A percentile compares a stretch with the other conserved stretches of the same genome.
These are phyloP conservation scores for Drosophila fulvimacula DNA, from an alignment of 2,888 invertebrate species.

Conservation along the genomic window DNA sequence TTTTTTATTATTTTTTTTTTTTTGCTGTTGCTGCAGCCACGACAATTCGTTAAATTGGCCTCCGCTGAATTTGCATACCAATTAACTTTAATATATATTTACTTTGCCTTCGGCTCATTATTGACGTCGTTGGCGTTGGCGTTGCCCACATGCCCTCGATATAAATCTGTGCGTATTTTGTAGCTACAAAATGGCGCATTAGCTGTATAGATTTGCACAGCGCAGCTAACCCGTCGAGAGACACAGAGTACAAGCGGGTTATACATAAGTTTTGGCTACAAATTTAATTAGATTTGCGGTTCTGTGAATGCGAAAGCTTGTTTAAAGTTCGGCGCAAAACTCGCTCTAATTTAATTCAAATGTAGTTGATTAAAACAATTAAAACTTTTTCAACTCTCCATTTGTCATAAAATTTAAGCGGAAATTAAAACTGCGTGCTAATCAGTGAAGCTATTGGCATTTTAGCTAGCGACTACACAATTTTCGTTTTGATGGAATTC, in stretches of 20 bases:
- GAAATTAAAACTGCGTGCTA: constrained; percentile 3
- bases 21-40: not conserved
- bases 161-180: constrained; percentile 48
- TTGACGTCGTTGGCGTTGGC: constrained; percentile 2
- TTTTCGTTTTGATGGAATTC: not conserved
- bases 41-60: constrained; percentile 49
- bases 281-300: constrained; percentile 58
- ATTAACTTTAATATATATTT: constrained; percentile 72
- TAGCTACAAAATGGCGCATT: constrained; percentile 44
- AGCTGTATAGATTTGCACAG: constrained; percentile 39
- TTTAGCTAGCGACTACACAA: not conserved
- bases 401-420: constrained; percentile 2
- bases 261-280: constrained; percentile 24
- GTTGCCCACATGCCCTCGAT: constrained; percentile 27
- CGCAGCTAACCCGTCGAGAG: constrained; percentile 6
- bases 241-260: not conserved
- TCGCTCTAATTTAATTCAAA: constrained; percentile 12
- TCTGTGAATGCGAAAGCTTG: constrained; percentile 18
- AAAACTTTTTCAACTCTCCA: not conserved
- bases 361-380: constrained; percentile 1
- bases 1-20: not conserved
- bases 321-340: constrained; percentile 14
- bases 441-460: not conserved
- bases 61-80: constrained; percentile 68
- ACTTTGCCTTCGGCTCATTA: constrained; percentile 41